Evolutionary conservation across 2,113 vertebrate genomes (phyloP).

Genomic region (Oreocharis arfaki): DNA sequence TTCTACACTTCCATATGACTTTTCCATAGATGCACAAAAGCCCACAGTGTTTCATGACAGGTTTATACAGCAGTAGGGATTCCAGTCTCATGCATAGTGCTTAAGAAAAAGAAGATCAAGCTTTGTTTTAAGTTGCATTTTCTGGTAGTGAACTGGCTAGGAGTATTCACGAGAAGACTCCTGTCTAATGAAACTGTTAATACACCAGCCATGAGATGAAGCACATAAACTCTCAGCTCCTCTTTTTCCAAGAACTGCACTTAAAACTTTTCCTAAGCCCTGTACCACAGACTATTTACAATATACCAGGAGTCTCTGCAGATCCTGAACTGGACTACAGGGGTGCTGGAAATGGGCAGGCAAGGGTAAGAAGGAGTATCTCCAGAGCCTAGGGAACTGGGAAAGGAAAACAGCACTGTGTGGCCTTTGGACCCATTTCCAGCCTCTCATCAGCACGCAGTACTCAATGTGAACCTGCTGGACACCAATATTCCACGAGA

Average conservation of each 20-base stretch:
- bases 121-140: background rate
- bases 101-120: background rate
- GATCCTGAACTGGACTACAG: background rate
- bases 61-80: background rate
- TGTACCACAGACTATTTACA: background rate
- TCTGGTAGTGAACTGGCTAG: background rate
- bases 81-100: background rate
- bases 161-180: background rate
- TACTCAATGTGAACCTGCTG: background rate
- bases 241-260: background rate
- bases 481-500: background rate
- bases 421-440: background rate
- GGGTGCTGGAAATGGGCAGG: background rate
- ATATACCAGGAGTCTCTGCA: background rate
- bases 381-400: background rate
- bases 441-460: background rate
- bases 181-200: background rate
- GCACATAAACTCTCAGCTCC: background rate
- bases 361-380: background rate
- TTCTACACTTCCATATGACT: background rate
- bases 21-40: background rate
- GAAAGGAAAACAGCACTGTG: background rate
- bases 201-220: background rate
- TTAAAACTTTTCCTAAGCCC: background rate
- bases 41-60: background rate